Conservation (phyloP, 1,140 invertebrate genomes). For the Leptoteleia sp. region DNA sequence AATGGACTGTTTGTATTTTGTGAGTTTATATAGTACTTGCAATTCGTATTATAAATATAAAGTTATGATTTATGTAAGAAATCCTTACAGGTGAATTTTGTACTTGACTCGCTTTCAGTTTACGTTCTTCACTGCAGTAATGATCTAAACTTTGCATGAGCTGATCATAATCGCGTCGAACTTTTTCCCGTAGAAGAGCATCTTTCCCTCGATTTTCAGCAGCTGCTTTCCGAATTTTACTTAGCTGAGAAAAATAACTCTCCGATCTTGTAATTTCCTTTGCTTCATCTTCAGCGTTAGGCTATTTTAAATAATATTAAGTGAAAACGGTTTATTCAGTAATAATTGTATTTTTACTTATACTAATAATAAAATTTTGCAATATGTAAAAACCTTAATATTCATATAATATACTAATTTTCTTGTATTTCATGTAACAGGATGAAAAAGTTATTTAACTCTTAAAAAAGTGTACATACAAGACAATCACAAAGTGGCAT, state of each 20-base stretch:
- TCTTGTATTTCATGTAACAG: background rate
- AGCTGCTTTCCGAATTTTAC: constrained; percentile 61
- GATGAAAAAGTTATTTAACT: too few relatives aligned
- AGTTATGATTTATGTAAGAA: too few relatives aligned
- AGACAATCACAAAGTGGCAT: too few relatives aligned
- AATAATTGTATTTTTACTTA: too few relatives aligned
- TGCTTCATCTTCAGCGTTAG: constrained; percentile 74
- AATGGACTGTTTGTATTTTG: too few relatives aligned
- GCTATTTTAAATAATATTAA: constrained; percentile 61
- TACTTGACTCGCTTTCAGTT: constrained; percentile 72
- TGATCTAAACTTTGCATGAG: constrained; percentile 77
- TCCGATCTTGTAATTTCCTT: constrained; percentile 66
- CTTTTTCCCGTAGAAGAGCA: constrained; percentile 79
- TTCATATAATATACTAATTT: too few relatives aligned
- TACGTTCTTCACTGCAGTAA: constrained; percentile 71
- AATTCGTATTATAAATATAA: too few relatives aligned
- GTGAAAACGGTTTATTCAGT: too few relatives aligned
- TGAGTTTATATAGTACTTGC: too few relatives aligned
- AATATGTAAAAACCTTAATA: too few relatives aligned
- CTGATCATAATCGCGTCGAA: constrained; percentile 79
- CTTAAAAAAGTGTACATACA: too few relatives aligned
- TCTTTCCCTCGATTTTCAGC: constrained; percentile 78
- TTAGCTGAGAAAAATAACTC: constrained; percentile 48
- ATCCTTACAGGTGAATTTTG: constrained; percentile 65
- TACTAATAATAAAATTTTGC: too few relatives aligned